Percentiles rank a stretch among this genome's conserved stretches.
phyloP scores from a whole-genome alignment of 2,888 invertebrate genomes.

The Papilio gigon region DNA sequence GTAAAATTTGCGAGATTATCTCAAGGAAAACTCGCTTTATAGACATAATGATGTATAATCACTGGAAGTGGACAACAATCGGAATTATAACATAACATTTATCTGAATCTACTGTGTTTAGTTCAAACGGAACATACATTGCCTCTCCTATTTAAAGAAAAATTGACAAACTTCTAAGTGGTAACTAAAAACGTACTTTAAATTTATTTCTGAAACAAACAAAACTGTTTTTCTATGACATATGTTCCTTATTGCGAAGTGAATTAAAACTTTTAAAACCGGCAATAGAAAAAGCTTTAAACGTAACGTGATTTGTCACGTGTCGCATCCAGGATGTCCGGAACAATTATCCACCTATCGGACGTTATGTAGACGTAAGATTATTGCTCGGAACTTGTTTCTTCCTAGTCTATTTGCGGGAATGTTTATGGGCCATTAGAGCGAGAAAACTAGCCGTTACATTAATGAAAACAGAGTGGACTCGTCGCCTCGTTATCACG shows the following conservation, averaged over 20 bases:
- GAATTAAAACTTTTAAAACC: background rate
- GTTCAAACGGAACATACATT: too few relatives aligned
- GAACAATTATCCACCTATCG: constrained; percentile 43
- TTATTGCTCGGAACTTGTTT: constrained; percentile 65
- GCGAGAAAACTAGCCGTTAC: constrained; percentile 70
- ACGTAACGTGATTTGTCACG: background rate
- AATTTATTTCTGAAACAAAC: background rate
- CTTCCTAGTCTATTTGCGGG: constrained; percentile 71
- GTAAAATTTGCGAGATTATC: constrained; percentile 73
- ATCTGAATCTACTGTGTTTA: too few relatives aligned
- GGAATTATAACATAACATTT: background rate
- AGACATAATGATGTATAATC: constrained; percentile 48
- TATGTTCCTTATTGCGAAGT: too few relatives aligned
- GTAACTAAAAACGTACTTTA: too few relatives aligned
- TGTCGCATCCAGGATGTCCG: constrained; percentile 50
- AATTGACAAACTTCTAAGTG: too few relatives aligned
- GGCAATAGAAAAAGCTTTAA: background rate
- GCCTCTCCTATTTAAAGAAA: too few relatives aligned
- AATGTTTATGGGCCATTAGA: constrained; percentile 77
- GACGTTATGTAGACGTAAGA: constrained; percentile 54
- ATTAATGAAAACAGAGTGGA: constrained; percentile 78
- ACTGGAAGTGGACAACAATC: constrained; percentile 48
- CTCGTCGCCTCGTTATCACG: constrained; percentile 70
- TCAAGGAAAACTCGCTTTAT: constrained; percentile 66
- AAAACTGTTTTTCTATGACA: too few relatives aligned